Evolutionary conservation across 1,140 invertebrate species (phyloP), one percentile per base, ranked within the genome.

Genomic region (Geopemphigus sp.): DNA sequence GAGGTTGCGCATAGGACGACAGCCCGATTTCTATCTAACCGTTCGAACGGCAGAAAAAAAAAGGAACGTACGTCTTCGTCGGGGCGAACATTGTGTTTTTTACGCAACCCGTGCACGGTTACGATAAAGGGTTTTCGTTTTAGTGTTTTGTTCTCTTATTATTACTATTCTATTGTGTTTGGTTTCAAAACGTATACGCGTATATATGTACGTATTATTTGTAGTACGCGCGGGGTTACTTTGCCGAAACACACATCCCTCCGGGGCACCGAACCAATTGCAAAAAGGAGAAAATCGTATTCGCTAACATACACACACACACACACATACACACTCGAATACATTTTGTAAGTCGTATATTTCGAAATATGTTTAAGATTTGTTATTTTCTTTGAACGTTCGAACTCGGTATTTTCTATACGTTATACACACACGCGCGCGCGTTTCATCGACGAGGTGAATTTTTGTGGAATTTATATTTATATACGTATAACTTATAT

Each of bases 161-260:
- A 47, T 68, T 66, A 45, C 39, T n/a, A 68, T 32, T 68, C 39
- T 47, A 68, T 47, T 68, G 64, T 68, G 64, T 68, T 68, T 68
- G 45, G 63, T 39, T 66, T 66, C 10, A 19, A n/a, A 4, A 6
- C 14, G 32, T 15, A 19, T 19, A n/a, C 26, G 17, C 10, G 32
- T 8, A 22, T 22, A 22, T 22, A 54, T 19, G 32, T 8, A 22
- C 8, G 8, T 22, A 54, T 19, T 54, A 56, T 22, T 10, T 56
- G 22, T 56, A 10, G 3, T 10, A 3, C 0, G 10, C 26, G 26
- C 22, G 24, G 22, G 14, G 15, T 26, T 61, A 61, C 24, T 6
- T 19, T 66, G 32, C 22, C 19, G 63, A 64, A 26, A 64, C 61
- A 3, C 32, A 12, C 63, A n/a, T 39, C 64, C 64, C 64, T 24